Evolutionary conservation across 2,797 vertebrate species (phyloP).

Genomic region (Macrochelys suwanniensis): DNA sequence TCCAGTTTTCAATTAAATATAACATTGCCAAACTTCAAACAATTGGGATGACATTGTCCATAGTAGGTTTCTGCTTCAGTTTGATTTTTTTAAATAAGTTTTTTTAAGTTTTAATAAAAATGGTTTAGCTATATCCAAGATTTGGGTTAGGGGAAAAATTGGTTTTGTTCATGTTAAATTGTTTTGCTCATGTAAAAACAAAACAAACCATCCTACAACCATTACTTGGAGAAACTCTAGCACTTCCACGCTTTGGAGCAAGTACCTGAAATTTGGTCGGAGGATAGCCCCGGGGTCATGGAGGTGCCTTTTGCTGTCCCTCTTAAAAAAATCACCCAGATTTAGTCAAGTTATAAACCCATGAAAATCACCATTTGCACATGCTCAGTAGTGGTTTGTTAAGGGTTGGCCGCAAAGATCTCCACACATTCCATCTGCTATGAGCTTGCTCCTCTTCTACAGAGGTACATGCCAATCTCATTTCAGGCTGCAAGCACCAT

Average conservation of each 20-base stretch:
- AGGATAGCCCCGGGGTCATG: neutral
- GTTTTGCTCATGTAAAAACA: neutral
- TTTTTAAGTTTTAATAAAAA: neutral
- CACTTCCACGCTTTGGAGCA: neutral
- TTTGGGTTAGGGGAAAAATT: neutral
- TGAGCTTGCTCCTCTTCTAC: neutral
- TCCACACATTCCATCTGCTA: neutral
- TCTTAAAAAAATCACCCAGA: neutral
- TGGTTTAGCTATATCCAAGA: neutral
- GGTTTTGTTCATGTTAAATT: neutral
- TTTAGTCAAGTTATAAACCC: neutral
- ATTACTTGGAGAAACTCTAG: neutral
- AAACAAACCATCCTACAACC: neutral
- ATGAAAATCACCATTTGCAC: neutral
- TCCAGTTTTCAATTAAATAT: neutral
- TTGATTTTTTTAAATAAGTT: neutral
- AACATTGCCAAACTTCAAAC: neutral
- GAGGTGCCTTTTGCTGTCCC: neutral
- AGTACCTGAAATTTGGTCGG: neutral
- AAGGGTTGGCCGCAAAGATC: neutral
- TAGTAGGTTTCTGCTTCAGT: neutral
- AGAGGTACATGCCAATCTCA: neutral
- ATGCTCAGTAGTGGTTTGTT: neutral
- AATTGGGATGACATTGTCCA: neutral
- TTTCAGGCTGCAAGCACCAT: neutral